Percentiles rank a stretch among this genome's conserved stretches.
These are phyloP conservation scores for Gnathonemus longibarbis DNA, from an alignment of 2,113 vertebrate genomes.

Conservation along the genomic window DNA sequence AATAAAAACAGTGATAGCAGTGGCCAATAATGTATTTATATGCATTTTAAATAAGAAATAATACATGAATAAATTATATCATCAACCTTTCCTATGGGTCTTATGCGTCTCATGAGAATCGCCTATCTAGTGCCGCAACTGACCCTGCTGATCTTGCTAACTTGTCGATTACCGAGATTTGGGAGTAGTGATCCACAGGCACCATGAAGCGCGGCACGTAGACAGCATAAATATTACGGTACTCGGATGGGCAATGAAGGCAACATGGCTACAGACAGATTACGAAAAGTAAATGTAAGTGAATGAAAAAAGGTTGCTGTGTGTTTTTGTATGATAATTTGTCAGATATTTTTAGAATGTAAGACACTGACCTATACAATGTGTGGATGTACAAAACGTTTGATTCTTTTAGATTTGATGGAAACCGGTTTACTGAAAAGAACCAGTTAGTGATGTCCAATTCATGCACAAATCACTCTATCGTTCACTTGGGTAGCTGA, in stretches of 20 bases:
- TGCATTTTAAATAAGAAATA: background rate
- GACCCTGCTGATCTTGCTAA: background rate
- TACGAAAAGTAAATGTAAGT: background rate
- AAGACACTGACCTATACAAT: background rate
- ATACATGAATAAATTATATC: background rate
- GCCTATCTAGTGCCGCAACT: background rate
- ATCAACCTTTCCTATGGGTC: background rate
- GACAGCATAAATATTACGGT: background rate
- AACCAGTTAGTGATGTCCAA: too few relatives aligned
- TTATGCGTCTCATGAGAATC: background rate
- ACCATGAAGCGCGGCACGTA: background rate
- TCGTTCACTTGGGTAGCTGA: background rate
- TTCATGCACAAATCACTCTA: too few relatives aligned
- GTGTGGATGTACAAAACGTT: background rate
- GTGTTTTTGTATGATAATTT: background rate
- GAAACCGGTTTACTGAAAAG: background rate
- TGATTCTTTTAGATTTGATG: background rate
- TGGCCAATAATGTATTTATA: background rate
- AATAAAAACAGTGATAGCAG: background rate
- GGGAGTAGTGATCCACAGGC: background rate
- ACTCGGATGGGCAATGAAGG: background rate
- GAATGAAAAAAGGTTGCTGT: too few relatives aligned
- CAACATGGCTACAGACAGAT: background rate
- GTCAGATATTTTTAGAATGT: background rate
- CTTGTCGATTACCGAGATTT: background rate